phyloP scores from a whole-genome alignment of 1,140 invertebrate genomes.

The Eumeta japonica region DNA sequence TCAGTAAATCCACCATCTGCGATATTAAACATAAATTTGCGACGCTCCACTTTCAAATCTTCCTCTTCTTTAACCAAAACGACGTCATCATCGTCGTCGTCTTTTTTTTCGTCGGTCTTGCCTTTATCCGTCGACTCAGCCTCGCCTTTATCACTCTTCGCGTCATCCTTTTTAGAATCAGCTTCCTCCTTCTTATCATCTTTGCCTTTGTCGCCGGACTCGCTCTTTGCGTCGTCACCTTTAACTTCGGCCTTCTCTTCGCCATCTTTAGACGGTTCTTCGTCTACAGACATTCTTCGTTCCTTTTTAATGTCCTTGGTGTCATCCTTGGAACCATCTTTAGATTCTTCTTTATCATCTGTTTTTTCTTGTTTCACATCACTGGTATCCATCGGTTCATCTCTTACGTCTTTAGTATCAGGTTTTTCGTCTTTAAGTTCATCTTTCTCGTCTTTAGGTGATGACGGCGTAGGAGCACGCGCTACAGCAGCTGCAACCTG shows the following conservation, averaged over 20 bases:
- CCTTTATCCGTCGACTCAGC: conserved; percentile 46
- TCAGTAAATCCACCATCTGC: conserved; percentile 99
- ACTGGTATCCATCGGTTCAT: conserved; percentile 13
- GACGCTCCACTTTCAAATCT: conserved; percentile 65
- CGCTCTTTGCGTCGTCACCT: conserved; percentile 27
- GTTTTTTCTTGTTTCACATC: conserved; percentile 24
- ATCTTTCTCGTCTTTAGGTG: conserved; percentile 22
- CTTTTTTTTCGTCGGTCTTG: conserved; percentile 50
- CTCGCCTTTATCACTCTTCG: conserved; percentile 57
- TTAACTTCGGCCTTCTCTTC: conserved; percentile 45
- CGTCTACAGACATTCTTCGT: conserved; percentile 32
- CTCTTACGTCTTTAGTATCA: conserved; percentile 49
- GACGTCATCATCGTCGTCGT: conserved; percentile 57
- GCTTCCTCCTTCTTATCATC: conserved; percentile 44
- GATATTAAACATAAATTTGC: conserved; percentile 99
- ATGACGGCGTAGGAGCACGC: conserved; percentile 24
- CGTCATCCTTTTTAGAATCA: conserved; percentile 47
- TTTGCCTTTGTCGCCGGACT: conserved; percentile 29
- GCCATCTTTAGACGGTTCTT: conserved; percentile 39
- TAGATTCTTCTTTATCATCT: conserved; percentile 21
- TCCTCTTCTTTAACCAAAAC: conserved; percentile 60
- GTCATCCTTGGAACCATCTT: conserved; percentile 25
- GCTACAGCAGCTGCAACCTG: conserved; percentile 10
- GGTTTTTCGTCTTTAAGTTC: conserved; percentile 48
- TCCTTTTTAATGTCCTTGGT: conserved; percentile 17